Percentiles rank a stretch among this genome's conserved stretches.
phyloP scores from a whole-genome alignment of 1,140 invertebrate species.

The Drosophila hydei region DNA sequence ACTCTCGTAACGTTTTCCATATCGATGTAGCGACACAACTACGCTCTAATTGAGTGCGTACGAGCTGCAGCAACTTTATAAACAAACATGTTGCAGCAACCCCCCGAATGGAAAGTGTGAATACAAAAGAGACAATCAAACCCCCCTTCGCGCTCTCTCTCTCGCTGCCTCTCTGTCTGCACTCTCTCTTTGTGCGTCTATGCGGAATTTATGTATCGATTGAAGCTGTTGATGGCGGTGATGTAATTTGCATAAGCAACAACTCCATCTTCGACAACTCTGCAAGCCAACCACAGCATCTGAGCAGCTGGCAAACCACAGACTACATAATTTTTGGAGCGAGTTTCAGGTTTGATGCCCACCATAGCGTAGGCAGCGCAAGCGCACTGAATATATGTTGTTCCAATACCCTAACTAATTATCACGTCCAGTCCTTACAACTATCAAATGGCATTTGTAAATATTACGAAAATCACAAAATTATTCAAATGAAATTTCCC shows the following conservation, averaged over 20 bases:
- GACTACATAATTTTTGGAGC: slow-evolving; percentile 68
- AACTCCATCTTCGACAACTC: slow-evolving; percentile 28
- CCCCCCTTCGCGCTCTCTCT: background rate
- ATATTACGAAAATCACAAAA: too few relatives aligned
- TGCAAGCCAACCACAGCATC: slow-evolving; percentile 36
- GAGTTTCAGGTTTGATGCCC: slow-evolving; percentile 72
- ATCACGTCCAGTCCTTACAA: too few relatives aligned
- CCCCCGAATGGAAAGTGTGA: slow-evolving; percentile 58
- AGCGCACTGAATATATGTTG: slow-evolving; percentile 33
- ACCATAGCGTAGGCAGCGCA: slow-evolving; percentile 45
- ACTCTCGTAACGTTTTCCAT: slow-evolving; percentile 10
- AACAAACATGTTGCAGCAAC: slow-evolving; percentile 39
- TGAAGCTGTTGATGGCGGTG: slow-evolving; percentile 45
- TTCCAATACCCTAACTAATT: slow-evolving; percentile 22
- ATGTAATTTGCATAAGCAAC: slow-evolving; percentile 78
- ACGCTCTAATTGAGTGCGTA: slow-evolving; percentile 64
- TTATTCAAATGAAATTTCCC: too few relatives aligned
- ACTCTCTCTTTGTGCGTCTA: slow-evolving; percentile 5
- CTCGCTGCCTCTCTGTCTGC: background rate
- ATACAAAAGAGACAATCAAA: slow-evolving; percentile 34
- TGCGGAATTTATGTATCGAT: slow-evolving; percentile 41
- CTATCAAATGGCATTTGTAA: background rate
- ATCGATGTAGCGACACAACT: slow-evolving; percentile 61
- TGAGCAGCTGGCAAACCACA: slow-evolving; percentile 34
- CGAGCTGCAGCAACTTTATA: slow-evolving; percentile 46